A percentile compares a stretch with the other conserved stretches of the same genome.
Evolutionary conservation across 2,113 vertebrate species (phyloP).

Genomic region (Mixornis gularis): DNA sequence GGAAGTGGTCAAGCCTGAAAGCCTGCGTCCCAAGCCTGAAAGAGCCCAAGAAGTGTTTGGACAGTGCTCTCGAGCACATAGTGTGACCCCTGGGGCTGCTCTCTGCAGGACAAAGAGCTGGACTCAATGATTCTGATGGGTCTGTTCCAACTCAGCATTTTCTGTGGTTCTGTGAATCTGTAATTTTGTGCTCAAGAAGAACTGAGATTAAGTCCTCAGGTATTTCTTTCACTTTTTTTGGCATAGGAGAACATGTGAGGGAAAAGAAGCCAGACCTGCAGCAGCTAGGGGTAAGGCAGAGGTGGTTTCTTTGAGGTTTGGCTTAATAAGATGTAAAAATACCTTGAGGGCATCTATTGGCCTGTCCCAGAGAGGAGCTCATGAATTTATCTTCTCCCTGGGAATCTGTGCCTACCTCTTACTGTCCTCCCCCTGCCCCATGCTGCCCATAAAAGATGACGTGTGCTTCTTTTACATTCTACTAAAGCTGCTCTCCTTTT

Average conservation of each 20-base stretch:
- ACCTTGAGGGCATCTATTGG: rapidly evolving
- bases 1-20: not conserved
- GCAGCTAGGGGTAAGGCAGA: not conserved
- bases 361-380: not conserved
- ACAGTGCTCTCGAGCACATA: not conserved
- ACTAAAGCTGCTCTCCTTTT: not conserved
- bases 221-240: not conserved
- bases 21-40: not conserved
- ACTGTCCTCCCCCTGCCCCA: not conserved
- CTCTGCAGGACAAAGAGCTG: not conserved
- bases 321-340: not conserved
- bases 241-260: not conserved
- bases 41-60: not conserved
- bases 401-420: not conserved
- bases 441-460: not conserved
- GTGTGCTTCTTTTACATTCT: not conserved
- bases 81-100: not conserved
- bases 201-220: not conserved
- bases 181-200: not conserved
- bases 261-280: not conserved
- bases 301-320: not conserved
- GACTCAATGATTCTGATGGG: not conserved
- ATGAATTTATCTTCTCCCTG: not conserved
- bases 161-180: not conserved
- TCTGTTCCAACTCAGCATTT: not conserved